Evolutionary conservation across 2,113 vertebrate species (phyloP).

Genomic region (Calidris pugnax): DNA sequence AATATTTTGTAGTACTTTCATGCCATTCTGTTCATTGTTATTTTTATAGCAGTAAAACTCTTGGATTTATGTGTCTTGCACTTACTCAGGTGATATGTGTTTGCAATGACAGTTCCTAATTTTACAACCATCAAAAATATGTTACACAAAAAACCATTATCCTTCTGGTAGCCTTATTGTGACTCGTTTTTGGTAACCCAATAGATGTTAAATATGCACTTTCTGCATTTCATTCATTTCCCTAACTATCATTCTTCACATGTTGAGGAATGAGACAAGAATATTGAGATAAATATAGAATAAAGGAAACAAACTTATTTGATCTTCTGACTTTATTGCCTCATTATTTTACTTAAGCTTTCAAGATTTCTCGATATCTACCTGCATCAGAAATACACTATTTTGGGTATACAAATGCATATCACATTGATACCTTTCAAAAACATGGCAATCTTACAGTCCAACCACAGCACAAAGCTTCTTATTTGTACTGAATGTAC

Average conservation of each 20-base stretch:
- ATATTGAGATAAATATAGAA: neutral
- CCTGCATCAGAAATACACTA: neutral
- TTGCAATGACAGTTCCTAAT: conserved; percentile 65
- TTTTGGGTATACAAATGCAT: neutral
- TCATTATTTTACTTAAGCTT: neutral
- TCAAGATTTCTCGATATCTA: neutral
- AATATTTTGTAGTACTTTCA: conserved; percentile 33
- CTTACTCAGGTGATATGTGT: conserved; percentile 48
- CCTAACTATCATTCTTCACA: neutral
- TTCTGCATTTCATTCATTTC: neutral
- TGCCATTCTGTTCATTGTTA: conserved; percentile 24
- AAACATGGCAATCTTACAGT: neutral
- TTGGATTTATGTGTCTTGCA: conserved; percentile 61
- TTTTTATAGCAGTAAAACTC: conserved; percentile 52
- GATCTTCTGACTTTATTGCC: neutral
- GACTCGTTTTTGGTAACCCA: conserved; percentile 35
- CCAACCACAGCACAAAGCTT: neutral
- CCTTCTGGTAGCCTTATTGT: neutral
- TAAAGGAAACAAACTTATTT: neutral
- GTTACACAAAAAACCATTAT: conserved; percentile 44
- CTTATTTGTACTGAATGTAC: neutral
- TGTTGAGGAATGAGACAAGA: conserved; percentile 35
- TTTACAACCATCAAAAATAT: conserved; percentile 68
- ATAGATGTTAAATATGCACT: conserved; percentile 23
- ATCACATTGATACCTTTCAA: neutral